Evolutionary conservation across 2,113 vertebrate species (phyloP).

Genomic region (Heterocephalus glaber): DNA sequence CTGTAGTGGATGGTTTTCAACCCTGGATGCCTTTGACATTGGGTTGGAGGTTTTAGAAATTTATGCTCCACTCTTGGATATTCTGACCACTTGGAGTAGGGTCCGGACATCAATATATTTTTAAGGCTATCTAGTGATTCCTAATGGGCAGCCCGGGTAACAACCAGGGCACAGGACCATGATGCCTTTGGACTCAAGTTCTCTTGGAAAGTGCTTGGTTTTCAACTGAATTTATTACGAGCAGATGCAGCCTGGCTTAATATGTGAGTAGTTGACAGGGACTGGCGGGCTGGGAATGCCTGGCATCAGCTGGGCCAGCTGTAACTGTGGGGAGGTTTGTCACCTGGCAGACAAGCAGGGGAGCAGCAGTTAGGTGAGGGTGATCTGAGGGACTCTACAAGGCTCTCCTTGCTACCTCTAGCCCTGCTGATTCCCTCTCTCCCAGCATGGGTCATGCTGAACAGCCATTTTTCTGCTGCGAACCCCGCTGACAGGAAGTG

Average conservation of each 20-base stretch:
- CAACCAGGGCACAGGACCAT: not conserved
- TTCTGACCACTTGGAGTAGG: not conserved
- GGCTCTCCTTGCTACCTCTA: too few relatives aligned
- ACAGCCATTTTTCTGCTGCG: not conserved
- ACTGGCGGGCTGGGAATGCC: not conserved
- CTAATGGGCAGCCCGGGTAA: not conserved
- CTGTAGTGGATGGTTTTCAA: not conserved
- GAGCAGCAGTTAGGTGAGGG: not conserved
- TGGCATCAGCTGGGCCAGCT: not conserved
- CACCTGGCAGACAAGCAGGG: not conserved
- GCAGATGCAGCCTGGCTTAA: not conserved
- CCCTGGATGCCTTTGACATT: not conserved
- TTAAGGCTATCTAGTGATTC: not conserved
- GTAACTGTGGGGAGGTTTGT: not conserved
- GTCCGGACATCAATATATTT: not conserved
- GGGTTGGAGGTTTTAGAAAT: not conserved
- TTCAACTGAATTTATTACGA: not conserved
- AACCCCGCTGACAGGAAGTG: not conserved
- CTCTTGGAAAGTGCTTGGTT: not conserved
- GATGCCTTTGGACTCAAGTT: not conserved
- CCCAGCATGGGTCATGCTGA: rapidly evolving
- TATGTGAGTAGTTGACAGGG: not conserved
- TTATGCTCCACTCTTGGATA: not conserved
- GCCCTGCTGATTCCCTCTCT: too few relatives aligned
- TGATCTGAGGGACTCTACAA: not conserved